Evolutionary conservation across 2,797 vertebrate species (phyloP).

Genomic region (Rhinichthys osculus): DNA sequence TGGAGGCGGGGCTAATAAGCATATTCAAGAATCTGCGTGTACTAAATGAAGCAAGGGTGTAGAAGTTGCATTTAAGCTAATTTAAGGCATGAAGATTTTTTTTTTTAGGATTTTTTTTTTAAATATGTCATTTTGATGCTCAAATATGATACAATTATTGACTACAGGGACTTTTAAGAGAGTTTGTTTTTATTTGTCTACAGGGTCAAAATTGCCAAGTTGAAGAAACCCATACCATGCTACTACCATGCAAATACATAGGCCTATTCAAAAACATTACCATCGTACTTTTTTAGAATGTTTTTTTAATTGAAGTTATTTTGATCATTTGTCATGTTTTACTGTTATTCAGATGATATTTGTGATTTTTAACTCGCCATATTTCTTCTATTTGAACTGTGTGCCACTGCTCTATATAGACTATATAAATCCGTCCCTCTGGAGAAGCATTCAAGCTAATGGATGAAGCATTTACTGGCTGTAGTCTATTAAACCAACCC

Average conservation of each 20-base stretch:
- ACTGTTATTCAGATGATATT: background rate
- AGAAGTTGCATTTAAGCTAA: too few relatives aligned
- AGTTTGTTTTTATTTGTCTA: background rate
- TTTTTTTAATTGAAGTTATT: background rate
- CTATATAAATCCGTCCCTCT: slow-evolving; percentile 38
- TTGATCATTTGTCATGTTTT: background rate
- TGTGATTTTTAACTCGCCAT: background rate
- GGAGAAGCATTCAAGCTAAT: slow-evolving; percentile 42
- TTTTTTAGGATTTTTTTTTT: too few relatives aligned
- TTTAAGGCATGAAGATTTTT: too few relatives aligned
- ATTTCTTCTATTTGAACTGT: slow-evolving; percentile 3
- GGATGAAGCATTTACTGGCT: slow-evolving; percentile 55
- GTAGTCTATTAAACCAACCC: slow-evolving; percentile 48
- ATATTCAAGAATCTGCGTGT: too few relatives aligned
- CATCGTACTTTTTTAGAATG: background rate
- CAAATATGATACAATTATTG: too few relatives aligned
- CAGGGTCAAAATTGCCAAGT: background rate
- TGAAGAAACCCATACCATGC: background rate
- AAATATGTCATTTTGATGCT: too few relatives aligned
- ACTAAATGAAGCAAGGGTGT: too few relatives aligned
- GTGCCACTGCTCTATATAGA: background rate
- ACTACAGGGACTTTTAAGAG: background rate
- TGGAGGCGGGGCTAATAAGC: too few relatives aligned
- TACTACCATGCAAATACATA: background rate
- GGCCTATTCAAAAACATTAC: background rate